Evolutionary conservation across 1,140 invertebrate genomes (phyloP).

Genomic region (Papilio dardanus): DNA sequence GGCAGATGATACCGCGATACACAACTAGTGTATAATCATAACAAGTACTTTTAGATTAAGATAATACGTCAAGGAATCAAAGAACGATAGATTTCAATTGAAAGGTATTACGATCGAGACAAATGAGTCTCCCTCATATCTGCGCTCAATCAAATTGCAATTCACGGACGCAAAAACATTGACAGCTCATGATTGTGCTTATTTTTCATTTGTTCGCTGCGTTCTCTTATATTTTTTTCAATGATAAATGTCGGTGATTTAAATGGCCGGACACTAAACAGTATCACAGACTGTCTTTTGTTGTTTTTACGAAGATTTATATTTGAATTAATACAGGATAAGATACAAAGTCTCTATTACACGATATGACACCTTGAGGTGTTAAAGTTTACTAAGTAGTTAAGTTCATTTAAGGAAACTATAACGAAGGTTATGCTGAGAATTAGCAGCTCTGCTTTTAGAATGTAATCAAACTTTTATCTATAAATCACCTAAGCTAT

Average conservation of each 20-base stretch:
- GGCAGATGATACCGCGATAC: background rate
- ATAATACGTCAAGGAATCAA: constrained; percentile 25
- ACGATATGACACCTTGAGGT: background rate
- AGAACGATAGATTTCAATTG: constrained; percentile 36
- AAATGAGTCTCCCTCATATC: constrained; percentile 24
- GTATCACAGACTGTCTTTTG: background rate
- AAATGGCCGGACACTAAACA: background rate
- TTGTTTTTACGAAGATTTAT: background rate
- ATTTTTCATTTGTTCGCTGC: constrained; percentile 29
- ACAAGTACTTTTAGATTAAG: background rate
- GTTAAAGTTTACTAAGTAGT: no score
- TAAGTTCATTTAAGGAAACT: no score
- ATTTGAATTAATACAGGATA: background rate
- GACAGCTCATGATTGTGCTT: constrained; percentile 28
- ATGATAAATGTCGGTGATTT: constrained; percentile 13
- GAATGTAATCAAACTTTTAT: background rate
- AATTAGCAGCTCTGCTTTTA: background rate
- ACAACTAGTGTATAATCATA: background rate
- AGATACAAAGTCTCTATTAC: background rate
- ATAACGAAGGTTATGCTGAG: no score
- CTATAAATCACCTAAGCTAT: background rate
- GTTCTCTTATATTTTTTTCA: constrained; percentile 6
- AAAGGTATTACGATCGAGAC: constrained; percentile 23
- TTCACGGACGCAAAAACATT: constrained; percentile 35
- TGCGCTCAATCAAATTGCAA: constrained; percentile 34